Evolutionary conservation across 1,140 invertebrate genomes (phyloP), one percentile per base, ranked within the genome.

Genomic region (Trachymyrmex septentrionalis): DNA sequence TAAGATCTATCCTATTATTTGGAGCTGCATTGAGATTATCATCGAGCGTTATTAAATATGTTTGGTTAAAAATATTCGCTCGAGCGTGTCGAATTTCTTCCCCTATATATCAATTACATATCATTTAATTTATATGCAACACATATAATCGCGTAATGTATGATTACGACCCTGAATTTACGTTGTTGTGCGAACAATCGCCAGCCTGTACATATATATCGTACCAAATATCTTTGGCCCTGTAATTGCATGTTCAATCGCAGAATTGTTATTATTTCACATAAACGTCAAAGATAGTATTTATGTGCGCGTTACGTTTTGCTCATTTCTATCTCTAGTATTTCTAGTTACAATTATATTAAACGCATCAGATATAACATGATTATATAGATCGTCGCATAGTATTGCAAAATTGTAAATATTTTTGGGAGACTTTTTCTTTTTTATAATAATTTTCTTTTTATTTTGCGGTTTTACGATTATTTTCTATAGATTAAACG

Each of bases 191-290:
- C 30, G 53, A 57, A 19, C 77, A 34, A 24, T 78, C 30, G 27
- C 27, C n/a, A n/a, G 19, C 16, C 6, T 81, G 78, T 71, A 81
- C 21, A 55, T 81, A 80, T 81, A 80, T n/a, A 44, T 71, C 10
- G 21, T 81, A 71, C 12, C 78, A 57, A 81, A 57, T 57, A 55
- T 71, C 19, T 81, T 53, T 71, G 64, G 53, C 6, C 64, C 64
- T 81, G 50, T 71, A 81, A 81, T 81, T 81, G 78, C 78, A 81
- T 81, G 78, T 81, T 21, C 66, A 71, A 67, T 81, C 27, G 50
- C 78, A 44, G 10, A 81, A 71, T n/a, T 81, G 50, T 71, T 71
- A 81, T 59, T 71, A 71, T 34, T 81, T 71, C 21, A 30, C 48
- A 69, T 57, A 55, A 69, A 81, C 21, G 21, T 71, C 66, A 38